Evolutionary conservation across 2,113 vertebrate species (phyloP).

Genomic region (Campylomormyrus numenius): DNA sequence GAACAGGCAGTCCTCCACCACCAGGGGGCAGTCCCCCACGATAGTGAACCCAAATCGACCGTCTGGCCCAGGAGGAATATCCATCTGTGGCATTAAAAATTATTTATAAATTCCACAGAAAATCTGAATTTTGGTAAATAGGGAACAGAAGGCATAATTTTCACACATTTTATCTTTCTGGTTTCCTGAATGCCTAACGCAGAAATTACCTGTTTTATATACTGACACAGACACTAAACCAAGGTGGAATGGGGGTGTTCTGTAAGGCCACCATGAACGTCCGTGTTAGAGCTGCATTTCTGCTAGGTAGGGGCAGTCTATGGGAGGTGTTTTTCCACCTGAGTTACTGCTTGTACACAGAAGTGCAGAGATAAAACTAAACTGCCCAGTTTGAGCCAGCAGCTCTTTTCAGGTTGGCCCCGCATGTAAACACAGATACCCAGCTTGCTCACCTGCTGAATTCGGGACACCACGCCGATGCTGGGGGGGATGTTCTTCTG

Average conservation of each 20-base stretch:
- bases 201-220: not conserved
- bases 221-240: not conserved
- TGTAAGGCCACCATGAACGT: not conserved
- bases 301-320: not conserved
- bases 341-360: not conserved
- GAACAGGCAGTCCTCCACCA: conserved; percentile 64
- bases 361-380: not conserved
- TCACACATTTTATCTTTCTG: not conserved
- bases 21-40: conserved; percentile 60
- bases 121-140: not conserved
- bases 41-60: conserved; percentile 71
- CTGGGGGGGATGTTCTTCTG: conserved; percentile 83
- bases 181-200: not conserved
- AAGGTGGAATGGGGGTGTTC: not conserved
- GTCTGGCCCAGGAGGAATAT: conserved; percentile 56
- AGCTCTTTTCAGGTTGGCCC: not conserved
- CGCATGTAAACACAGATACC: not conserved
- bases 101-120: not conserved
- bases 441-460: conserved; percentile 57
- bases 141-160: not conserved
- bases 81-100: conserved; percentile 38
- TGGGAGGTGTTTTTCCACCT: not conserved
- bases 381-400: not conserved
- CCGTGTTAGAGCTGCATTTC: not conserved
- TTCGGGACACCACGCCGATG: conserved; percentile 84